Evolutionary conservation across 2,797 vertebrate genomes (phyloP).

Genomic region (Vultur gryphus): DNA sequence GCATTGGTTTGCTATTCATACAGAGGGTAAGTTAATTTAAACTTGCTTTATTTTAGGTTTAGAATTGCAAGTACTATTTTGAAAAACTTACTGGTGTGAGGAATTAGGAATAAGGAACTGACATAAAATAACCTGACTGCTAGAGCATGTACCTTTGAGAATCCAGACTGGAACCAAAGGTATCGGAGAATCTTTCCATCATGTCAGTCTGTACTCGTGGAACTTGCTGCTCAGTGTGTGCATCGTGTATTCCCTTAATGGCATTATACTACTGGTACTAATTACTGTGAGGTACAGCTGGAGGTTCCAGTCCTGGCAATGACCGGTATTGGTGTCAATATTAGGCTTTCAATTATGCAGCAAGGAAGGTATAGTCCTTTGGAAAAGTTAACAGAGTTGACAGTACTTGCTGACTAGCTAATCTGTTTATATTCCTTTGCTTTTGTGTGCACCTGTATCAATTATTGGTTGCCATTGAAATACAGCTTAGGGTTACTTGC

Average conservation of each 20-base stretch:
- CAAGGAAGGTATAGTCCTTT: background rate
- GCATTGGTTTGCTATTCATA: background rate
- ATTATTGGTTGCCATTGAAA: background rate
- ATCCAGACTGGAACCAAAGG: background rate
- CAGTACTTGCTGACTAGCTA: background rate
- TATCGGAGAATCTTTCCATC: background rate
- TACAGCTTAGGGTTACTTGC: background rate
- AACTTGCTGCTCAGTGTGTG: background rate
- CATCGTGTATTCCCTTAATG: accelerated
- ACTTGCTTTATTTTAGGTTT: background rate
- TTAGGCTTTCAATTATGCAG: background rate
- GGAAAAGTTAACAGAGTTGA: background rate
- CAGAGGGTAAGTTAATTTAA: background rate
- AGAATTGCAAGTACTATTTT: background rate
- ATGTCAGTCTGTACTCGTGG: background rate
- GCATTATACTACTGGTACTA: background rate
- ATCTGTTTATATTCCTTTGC: background rate
- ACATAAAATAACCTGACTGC: background rate
- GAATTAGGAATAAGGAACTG: background rate
- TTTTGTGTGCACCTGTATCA: background rate
- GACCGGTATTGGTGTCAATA: background rate
- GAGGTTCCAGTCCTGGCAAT: background rate
- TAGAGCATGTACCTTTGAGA: background rate
- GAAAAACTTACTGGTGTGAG: background rate
- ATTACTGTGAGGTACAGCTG: background rate